Evolutionary conservation across 2,888 invertebrate genomes (phyloP).

Genomic region (Folsomia candida): DNA sequence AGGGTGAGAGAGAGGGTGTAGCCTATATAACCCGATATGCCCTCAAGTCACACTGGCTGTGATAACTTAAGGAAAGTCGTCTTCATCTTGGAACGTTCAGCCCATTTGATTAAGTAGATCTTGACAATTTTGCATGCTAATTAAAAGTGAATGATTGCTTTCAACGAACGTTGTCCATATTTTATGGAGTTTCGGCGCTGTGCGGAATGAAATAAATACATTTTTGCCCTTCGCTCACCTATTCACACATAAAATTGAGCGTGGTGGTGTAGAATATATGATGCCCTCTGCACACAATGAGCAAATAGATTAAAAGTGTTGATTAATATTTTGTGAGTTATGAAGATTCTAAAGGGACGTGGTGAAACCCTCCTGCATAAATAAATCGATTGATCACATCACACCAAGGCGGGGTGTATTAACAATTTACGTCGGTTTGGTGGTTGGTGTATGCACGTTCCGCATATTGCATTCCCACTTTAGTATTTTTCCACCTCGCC

Average conservation of each 20-base stretch:
- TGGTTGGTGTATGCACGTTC: neutral
- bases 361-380: constrained; percentile 7
- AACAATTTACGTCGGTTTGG: neutral
- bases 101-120: constrained; percentile 20
- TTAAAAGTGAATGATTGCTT: constrained; percentile 10
- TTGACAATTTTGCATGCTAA: constrained; percentile 14
- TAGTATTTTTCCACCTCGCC: neutral
- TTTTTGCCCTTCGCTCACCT: neutral
- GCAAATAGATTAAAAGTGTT: constrained; percentile 5
- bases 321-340: constrained; percentile 5
- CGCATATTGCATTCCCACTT: neutral
- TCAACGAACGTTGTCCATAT: neutral
- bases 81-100: neutral
- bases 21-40: neutral
- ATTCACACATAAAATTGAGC: neutral
- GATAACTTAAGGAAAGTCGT: neutral
- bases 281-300: no score
- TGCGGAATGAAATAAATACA: neutral
- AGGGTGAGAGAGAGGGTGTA: constrained; percentile 5
- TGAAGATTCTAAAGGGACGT: neutral
- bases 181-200: constrained; percentile 5
- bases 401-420: neutral
- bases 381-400: constrained; percentile 5
- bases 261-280: neutral
- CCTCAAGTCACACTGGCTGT: neutral